Conservation (phyloP, 2,113 vertebrate species). For the Trachemys scripta region DNA sequence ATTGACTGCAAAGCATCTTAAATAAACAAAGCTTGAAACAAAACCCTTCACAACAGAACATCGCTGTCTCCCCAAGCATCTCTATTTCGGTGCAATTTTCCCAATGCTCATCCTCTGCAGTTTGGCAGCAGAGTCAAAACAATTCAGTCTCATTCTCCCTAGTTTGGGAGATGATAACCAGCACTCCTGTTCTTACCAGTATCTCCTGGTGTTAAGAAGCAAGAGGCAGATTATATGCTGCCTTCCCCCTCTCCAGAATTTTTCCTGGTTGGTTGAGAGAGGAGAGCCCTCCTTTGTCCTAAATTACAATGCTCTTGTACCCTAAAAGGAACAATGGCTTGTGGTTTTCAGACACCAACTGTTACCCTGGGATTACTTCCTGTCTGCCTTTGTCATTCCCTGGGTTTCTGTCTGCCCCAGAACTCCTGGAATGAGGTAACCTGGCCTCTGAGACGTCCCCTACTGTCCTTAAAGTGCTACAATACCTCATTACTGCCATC, state of each 20-base stretch:
- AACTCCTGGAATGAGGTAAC: not conserved
- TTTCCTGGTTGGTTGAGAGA: not conserved
- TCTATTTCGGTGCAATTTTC: slow-evolving; percentile 37
- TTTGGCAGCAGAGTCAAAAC: slow-evolving; percentile 32
- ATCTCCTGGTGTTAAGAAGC: not conserved
- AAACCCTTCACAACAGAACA: slow-evolving; percentile 23
- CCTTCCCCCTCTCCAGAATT: not conserved
- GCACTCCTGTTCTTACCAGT: not conserved
- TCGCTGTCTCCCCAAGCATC: not conserved
- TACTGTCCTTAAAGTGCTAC: not conserved
- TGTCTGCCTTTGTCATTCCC: not conserved
- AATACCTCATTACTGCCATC: not conserved
- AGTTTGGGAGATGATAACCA: not conserved
- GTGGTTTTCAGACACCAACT: not conserved
- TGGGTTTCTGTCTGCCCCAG: not conserved
- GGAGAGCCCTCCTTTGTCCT: not conserved
- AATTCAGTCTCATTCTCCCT: not conserved
- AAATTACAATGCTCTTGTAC: not conserved
- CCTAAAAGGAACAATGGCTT: not conserved
- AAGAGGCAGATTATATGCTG: not conserved
- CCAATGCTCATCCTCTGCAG: slow-evolving; percentile 22
- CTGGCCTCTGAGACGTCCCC: not conserved
- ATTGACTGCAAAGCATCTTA: not conserved
- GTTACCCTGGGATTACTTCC: not conserved
- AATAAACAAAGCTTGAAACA: slow-evolving; percentile 8